These are phyloP conservation scores for Branchinecta lynchi DNA, from an alignment of 1,140 invertebrate genomes.

Conservation along the genomic window DNA sequence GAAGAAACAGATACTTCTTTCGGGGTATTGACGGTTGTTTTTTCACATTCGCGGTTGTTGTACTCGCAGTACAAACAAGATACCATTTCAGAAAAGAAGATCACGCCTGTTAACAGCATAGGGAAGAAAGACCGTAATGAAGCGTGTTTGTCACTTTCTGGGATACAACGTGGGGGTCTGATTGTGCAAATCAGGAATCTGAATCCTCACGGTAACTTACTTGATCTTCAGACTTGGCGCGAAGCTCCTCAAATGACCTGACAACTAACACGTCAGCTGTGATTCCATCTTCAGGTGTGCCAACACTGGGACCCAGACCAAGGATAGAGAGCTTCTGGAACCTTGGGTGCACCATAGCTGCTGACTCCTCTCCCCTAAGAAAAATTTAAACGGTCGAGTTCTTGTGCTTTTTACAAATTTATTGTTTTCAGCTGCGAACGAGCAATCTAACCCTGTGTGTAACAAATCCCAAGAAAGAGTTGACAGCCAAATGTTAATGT, in stretches of 20 bases:
- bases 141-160: background rate
- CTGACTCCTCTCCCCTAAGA: slow-evolving; percentile 44
- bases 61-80: too few species aligned
- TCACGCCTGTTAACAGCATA: too few species aligned
- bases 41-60: too few species aligned
- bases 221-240: background rate
- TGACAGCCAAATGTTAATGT: too few species aligned
- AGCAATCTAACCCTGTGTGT: too few species aligned
- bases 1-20: background rate
- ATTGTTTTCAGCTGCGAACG: too few species aligned
- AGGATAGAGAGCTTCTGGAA: slow-evolving; percentile 41
- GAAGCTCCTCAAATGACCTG: slow-evolving; percentile 37
- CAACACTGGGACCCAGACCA: slow-evolving; percentile 46
- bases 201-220: background rate
- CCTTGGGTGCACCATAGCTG: slow-evolving; percentile 42
- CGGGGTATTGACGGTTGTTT: too few species aligned
- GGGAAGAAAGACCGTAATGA: too few species aligned
- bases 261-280: slow-evolving; percentile 53
- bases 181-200: background rate
- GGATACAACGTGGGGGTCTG: background rate
- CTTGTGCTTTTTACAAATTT: too few species aligned
- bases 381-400: slow-evolving; percentile 12
- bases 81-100: too few species aligned
- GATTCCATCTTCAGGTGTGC: slow-evolving; percentile 47
- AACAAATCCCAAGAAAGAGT: too few species aligned